phyloP scores from a whole-genome alignment of 1,140 invertebrate genomes.

The Contarinia nasturtii region DNA sequence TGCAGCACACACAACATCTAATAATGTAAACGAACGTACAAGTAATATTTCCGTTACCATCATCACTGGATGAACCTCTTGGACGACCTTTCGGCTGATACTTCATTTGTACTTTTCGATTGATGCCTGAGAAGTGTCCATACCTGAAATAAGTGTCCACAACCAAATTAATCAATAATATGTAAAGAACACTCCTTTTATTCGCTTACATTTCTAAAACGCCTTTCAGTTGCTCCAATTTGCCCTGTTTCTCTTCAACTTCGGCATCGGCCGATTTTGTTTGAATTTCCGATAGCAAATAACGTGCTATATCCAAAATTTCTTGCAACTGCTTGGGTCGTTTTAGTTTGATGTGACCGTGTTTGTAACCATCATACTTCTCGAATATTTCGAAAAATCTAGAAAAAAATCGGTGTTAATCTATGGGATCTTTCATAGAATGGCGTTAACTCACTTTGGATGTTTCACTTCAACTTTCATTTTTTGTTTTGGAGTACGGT shows the following conservation, averaged over 20 bases:
- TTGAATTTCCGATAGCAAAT: conserved; percentile 72
- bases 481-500: conserved; percentile 98
- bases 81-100: conserved; percentile 92
- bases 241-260: conserved; percentile 92
- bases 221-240: conserved; percentile 92
- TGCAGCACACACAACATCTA: neutral
- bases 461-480: conserved; percentile 99
- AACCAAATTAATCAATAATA: conserved; percentile 10
- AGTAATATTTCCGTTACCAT: conserved; percentile 46
- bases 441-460: conserved; percentile 63
- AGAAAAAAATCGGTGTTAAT: conserved; percentile 8
- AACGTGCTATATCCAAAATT: conserved; percentile 86
- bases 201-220: conserved; percentile 98
- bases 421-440: neutral
- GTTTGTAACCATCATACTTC: conserved; percentile 90
- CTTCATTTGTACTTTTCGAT: conserved; percentile 99
- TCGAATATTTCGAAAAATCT: conserved; percentile 98
- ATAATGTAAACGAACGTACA: conserved; percentile 9
- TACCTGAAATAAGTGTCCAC: conserved; percentile 68
- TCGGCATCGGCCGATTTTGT: conserved; percentile 68
- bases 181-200: too few relatives aligned
- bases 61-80: conserved; percentile 72
- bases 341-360: conserved; percentile 94
- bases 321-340: conserved; percentile 94
- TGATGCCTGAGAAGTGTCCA: conserved; percentile 98